These are phyloP conservation scores for Seira sanloemensis DNA, from an alignment of 2,888 invertebrate species.

Conservation along the genomic window DNA sequence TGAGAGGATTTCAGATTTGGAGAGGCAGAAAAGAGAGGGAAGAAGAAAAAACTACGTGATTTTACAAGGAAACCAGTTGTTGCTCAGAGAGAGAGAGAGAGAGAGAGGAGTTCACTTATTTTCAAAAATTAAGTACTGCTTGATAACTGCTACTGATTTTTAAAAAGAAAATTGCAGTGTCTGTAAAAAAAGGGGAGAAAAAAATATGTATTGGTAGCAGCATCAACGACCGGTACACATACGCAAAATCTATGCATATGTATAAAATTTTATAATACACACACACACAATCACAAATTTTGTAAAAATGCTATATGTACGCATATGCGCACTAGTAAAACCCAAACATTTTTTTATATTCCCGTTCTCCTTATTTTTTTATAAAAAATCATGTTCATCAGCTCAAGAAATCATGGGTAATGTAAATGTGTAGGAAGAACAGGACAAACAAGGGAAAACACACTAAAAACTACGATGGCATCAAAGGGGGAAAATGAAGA, in stretches of 20 bases:
- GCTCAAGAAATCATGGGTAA: background rate
- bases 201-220: background rate
- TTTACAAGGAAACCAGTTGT: constrained; percentile 54
- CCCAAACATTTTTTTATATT: constrained; percentile 3
- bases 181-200: background rate
- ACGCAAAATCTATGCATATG: constrained; percentile 8
- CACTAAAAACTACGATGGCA: background rate
- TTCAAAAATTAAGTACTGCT: constrained; percentile 12
- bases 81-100: too few relatives aligned
- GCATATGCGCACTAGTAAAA: constrained; percentile 12
- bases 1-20: background rate
- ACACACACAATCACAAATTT: constrained; percentile 2
- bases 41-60: background rate
- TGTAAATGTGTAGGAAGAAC: constrained; percentile 7
- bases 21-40: background rate
- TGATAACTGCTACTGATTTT: constrained; percentile 19
- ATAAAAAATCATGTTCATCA: background rate
- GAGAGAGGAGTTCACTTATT: constrained; percentile 18
- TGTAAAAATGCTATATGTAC: constrained; percentile 8
- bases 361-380: constrained; percentile 9
- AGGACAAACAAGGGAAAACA: constrained; percentile 15
- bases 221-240: background rate
- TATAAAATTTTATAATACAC: background rate
- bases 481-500: background rate
- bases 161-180: constrained; percentile 1